Percentiles rank a stretch among this genome's conserved stretches.
These are phyloP conservation scores for Eupithecia insigniata DNA, from an alignment of 2,888 invertebrate species.

Conservation along the genomic window DNA sequence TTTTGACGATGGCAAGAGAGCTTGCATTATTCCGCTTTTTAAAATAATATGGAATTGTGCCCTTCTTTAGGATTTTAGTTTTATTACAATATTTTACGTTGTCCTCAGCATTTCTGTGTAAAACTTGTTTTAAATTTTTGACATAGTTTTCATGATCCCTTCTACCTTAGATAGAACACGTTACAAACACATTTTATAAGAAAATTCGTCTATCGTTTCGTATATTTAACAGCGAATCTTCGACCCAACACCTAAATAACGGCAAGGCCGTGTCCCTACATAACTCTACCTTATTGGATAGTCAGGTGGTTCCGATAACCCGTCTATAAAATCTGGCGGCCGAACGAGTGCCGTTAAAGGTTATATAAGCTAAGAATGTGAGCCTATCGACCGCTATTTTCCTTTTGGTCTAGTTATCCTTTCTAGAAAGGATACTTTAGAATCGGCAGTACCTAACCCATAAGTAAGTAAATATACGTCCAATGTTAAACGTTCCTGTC, in stretches of 20 bases:
- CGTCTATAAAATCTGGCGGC: slow-evolving; percentile 19
- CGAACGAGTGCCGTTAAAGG: slow-evolving; percentile 1
- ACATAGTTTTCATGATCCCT: too few species aligned
- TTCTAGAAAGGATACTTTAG: neutral
- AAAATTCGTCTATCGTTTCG: slow-evolving; percentile 4
- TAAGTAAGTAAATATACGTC: neutral
- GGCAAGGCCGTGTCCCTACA: slow-evolving; percentile 28
- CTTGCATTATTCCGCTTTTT: too few species aligned
- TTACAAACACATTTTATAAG: neutral
- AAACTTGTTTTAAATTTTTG: too few species aligned
- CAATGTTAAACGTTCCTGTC: neutral
- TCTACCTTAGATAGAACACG: neutral
- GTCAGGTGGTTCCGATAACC: slow-evolving; percentile 18
- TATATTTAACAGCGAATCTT: slow-evolving; percentile 2
- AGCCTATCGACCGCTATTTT: neutral
- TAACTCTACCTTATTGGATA: slow-evolving; percentile 36
- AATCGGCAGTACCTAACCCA: neutral
- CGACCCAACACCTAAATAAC: slow-evolving; percentile 30
- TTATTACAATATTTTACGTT: too few species aligned
- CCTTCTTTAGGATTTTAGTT: too few species aligned
- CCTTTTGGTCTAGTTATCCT: neutral
- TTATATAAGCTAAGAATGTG: slow-evolving; percentile 10
- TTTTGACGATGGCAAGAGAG: too few species aligned
- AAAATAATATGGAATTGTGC: too few species aligned
- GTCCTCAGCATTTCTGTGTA: too few species aligned